Conservation (phyloP, 2,888 invertebrate genomes). For the Lithophane ornitopus region DNA sequence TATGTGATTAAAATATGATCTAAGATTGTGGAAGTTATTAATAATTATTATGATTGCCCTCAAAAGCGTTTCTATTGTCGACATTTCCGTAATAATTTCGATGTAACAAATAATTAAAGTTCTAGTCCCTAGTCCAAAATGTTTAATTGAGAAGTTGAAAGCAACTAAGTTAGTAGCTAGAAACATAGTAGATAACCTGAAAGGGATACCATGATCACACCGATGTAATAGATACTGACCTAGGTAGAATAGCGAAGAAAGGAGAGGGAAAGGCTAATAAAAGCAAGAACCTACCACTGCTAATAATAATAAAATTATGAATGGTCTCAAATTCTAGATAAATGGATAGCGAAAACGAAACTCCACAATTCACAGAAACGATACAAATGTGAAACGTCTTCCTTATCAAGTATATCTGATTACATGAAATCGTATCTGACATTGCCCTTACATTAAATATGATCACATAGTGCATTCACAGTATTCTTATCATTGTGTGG, state of each 20-base stretch:
- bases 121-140: neutral
- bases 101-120: neutral
- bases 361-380: conserved; percentile 30
- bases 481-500: conserved; percentile 78
- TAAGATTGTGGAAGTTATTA: conserved; percentile 61
- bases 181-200: neutral
- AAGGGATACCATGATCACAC: neutral
- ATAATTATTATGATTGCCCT: conserved; percentile 43
- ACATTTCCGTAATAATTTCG: conserved; percentile 47
- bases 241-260: neutral
- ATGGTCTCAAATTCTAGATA: conserved; percentile 25
- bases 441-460: conserved; percentile 82
- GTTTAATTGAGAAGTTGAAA: neutral
- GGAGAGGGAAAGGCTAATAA: neutral
- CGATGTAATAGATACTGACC: neutral
- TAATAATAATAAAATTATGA: conserved; percentile 5
- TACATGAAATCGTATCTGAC: conserved; percentile 84
- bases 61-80: conserved; percentile 29
- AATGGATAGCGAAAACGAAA: conserved; percentile 58
- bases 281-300: neutral
- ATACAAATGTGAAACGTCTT: conserved; percentile 72
- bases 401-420: conserved; percentile 78
- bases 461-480: conserved; percentile 72
- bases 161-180: neutral
- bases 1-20: conserved; percentile 63